A percentile compares a stretch with the other conserved stretches of the same genome.
These are phyloP conservation scores for Erpobdella octoculata DNA, from an alignment of 2,888 invertebrate genomes.

Conservation along the genomic window DNA sequence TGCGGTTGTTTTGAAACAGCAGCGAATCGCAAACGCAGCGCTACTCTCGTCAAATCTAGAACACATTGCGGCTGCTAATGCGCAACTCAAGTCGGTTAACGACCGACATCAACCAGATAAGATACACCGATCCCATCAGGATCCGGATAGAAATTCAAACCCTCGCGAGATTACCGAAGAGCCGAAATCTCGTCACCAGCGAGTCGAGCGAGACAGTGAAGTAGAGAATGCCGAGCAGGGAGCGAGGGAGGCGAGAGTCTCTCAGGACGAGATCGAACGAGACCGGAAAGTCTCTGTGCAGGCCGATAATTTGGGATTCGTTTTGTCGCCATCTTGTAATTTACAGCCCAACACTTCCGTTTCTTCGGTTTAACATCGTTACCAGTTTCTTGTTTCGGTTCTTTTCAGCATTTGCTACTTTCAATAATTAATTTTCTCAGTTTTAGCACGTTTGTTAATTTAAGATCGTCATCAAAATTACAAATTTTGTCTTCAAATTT, in stretches of 20 bases:
- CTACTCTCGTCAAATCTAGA: too few relatives aligned
- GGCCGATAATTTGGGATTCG: constrained; percentile 10
- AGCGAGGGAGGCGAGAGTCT: background rate
- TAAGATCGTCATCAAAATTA: too few relatives aligned
- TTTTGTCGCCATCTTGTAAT: constrained; percentile 1
- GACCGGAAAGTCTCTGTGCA: background rate
- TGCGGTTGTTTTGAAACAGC: too few relatives aligned
- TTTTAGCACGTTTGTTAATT: too few relatives aligned
- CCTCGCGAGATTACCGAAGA: background rate
- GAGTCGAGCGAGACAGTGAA: background rate
- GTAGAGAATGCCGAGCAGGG: background rate
- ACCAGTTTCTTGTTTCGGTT: too few relatives aligned
- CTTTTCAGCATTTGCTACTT: background rate
- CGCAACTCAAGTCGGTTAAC: too few relatives aligned
- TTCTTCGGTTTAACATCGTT: too few relatives aligned
- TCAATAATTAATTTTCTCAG: background rate
- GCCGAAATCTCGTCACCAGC: background rate
- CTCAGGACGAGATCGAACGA: background rate
- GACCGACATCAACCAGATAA: background rate
- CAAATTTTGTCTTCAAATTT: too few relatives aligned
- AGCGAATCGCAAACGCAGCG: too few relatives aligned
- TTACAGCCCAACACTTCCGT: background rate
- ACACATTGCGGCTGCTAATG: too few relatives aligned
- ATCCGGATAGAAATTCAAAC: background rate
- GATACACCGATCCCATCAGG: background rate